Evolutionary conservation across 2,797 vertebrate genomes (phyloP), one percentile per base, ranked within the genome.

Genomic region (Sphenopsis melanotis): DNA sequence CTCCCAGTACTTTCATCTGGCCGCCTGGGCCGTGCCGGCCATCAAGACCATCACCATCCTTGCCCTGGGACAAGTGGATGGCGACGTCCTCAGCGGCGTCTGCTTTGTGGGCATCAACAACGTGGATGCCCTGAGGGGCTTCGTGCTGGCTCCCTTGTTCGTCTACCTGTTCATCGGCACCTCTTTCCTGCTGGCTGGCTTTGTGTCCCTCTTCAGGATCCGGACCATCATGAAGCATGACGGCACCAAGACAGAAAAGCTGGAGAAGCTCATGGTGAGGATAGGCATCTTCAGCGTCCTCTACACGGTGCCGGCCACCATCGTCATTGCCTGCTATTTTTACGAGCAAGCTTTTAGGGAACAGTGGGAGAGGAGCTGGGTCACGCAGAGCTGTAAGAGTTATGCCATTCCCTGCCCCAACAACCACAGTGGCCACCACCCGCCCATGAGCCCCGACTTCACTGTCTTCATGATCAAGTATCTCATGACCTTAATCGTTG

Each of bases 381-480:
- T 99, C 94, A 98, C 98, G 18, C 99, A 99, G 96, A 98, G 98
- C 49, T 99, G 99, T 95, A 99, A 99, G 97, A 98, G 98, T 23
- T 99, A 99, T 29, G 99, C 98, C 9, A 98, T 99, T 92, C 99
- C 98, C 5, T 99, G 99, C 89, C 99, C 99, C 12, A 79, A 80
- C 52, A 97, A 90, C 78, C 96, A 97, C 78, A 93, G 94, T 75
- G 59, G 94, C 89, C 98, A 98, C 94, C 98, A 97, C 94, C 98
- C 98, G 1, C 98, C 98, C 94, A 98, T 99, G 98, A 99, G 97
- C 84, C 99, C 99, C 0, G 99, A 99, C 97, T 99, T 99, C 97
- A 99, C 99, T 0, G 99, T 99, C 97, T 99, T 99, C 97, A 99
- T 99, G 99, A 99, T 99, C 95, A 99, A 99, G 89, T 99, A 99